phyloP scores from a whole-genome alignment of 2,888 invertebrate genomes.

The Lycia hirtaria region DNA sequence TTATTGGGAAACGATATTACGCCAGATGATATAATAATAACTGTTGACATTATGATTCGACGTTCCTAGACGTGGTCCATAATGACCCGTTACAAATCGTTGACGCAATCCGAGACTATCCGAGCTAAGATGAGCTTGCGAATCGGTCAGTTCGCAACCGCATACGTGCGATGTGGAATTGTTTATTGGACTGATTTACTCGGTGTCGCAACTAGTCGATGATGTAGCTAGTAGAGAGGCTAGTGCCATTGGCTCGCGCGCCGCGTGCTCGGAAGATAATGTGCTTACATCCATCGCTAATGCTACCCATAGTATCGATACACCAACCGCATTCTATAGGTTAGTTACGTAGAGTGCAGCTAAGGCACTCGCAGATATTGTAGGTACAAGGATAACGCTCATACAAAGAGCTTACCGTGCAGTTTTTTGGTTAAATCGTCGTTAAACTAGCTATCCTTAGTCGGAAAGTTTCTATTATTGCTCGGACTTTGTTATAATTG shows the following conservation, averaged over 20 bases:
- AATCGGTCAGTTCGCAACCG: slow-evolving; percentile 29
- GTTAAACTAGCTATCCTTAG: too few relatives aligned
- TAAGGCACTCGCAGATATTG: too few relatives aligned
- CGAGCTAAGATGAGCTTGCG: slow-evolving; percentile 36
- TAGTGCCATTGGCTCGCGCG: neutral
- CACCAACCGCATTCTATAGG: too few relatives aligned
- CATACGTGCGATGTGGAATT: slow-evolving; percentile 5
- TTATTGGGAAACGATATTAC: neutral
- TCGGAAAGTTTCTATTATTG: too few relatives aligned
- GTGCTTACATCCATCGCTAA: too few relatives aligned
- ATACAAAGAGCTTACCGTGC: too few relatives aligned
- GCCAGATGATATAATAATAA: slow-evolving; percentile 4
- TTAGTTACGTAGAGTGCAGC: too few relatives aligned
- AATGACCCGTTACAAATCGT: slow-evolving; percentile 18
- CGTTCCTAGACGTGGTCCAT: slow-evolving; percentile 2
- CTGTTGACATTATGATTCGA: slow-evolving; percentile 12
- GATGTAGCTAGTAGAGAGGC: slow-evolving; percentile 6
- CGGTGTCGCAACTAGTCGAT: slow-evolving; percentile 26
- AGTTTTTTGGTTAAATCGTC: too few relatives aligned
- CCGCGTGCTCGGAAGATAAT: neutral
- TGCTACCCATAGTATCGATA: too few relatives aligned
- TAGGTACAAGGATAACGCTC: too few relatives aligned
- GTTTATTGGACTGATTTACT: slow-evolving; percentile 17
- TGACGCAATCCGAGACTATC: slow-evolving; percentile 29
- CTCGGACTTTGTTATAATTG: too few relatives aligned